A percentile compares a stretch with the other conserved stretches of the same genome.
Evolutionary conservation across 2,888 invertebrate genomes (phyloP).

Genomic region (Drosophila flavopinicola): DNA sequence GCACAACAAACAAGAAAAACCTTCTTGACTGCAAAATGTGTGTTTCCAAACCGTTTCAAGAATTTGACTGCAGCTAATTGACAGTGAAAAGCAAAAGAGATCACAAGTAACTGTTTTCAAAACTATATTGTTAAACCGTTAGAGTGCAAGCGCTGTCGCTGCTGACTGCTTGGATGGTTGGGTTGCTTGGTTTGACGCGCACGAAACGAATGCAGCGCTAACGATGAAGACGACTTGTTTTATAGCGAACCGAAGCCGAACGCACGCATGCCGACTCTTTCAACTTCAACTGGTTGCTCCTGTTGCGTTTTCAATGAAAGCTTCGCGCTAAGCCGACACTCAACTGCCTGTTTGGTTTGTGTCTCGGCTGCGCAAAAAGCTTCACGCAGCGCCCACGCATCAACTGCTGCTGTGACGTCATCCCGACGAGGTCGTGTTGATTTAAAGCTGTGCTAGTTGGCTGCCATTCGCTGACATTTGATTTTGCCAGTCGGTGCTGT

Average conservation of each 20-base stretch:
- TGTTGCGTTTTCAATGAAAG: constrained; percentile 71
- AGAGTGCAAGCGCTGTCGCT: constrained; percentile 16
- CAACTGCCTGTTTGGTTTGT: constrained; percentile 37
- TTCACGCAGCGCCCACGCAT: constrained; percentile 39
- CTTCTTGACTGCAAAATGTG: neutral
- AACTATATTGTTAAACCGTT: constrained; percentile 30
- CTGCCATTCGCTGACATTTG: constrained; percentile 68
- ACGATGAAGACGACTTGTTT: constrained; percentile 58
- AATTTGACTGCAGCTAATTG: neutral
- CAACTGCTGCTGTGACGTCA: constrained; percentile 58
- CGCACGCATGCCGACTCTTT: constrained; percentile 32
- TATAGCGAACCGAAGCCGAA: constrained; percentile 61
- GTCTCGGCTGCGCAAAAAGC: constrained; percentile 44
- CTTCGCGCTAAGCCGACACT: constrained; percentile 33
- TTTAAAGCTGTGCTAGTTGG: constrained; percentile 58
- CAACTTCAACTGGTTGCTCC: constrained; percentile 69
- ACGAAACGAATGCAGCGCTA: constrained; percentile 66
- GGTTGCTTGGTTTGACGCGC: constrained; percentile 66
- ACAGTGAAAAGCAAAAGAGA: constrained; percentile 4
- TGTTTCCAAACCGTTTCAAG: neutral
- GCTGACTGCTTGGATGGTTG: constrained; percentile 20
- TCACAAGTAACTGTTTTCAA: constrained; percentile 37
- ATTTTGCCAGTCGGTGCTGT: constrained; percentile 29
- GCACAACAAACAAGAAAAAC: constrained; percentile 3
- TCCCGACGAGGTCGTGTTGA: constrained; percentile 49